Evolutionary conservation across 1,140 invertebrate genomes (phyloP).

Genomic region (Orius insidiosus): DNA sequence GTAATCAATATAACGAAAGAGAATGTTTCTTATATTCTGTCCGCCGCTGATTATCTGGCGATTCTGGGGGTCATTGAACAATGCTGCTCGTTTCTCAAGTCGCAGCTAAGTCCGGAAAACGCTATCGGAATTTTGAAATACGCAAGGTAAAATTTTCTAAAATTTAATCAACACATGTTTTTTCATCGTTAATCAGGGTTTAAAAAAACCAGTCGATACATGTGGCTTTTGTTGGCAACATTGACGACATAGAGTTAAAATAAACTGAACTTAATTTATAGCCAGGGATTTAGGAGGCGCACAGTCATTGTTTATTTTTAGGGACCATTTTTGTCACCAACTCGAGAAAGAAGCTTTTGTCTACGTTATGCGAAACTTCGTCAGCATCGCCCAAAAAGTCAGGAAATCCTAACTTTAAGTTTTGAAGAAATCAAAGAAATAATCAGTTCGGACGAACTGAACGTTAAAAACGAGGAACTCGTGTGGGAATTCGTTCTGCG

Average conservation of each 20-base stretch:
- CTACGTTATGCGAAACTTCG: constrained; percentile 56
- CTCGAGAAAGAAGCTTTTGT: constrained; percentile 46
- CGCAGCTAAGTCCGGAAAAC: constrained; percentile 48
- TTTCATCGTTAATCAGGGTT: neutral
- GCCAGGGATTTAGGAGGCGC: too few relatives aligned
- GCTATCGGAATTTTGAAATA: constrained; percentile 69
- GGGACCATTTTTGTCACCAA: constrained; percentile 49
- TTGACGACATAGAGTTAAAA: too few relatives aligned
- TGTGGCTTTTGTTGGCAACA: too few relatives aligned
- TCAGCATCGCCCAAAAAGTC: constrained; percentile 37
- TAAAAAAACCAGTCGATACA: too few relatives aligned
- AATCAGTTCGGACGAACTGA: constrained; percentile 47
- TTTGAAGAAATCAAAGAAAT: constrained; percentile 49
- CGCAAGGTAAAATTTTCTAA: constrained; percentile 29
- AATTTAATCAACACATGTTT: neutral
- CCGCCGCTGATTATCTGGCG: constrained; percentile 60
- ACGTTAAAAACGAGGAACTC: constrained; percentile 42
- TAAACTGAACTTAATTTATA: too few relatives aligned
- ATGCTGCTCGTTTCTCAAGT: constrained; percentile 53
- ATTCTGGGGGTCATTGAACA: constrained; percentile 57
- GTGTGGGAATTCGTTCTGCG: constrained; percentile 44
- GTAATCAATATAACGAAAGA: constrained; percentile 47
- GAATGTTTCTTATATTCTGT: constrained; percentile 59
- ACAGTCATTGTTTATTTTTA: constrained; percentile 15
- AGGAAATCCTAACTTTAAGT: constrained; percentile 48